Percentiles rank a stretch among this genome's conserved stretches.
Conservation (phyloP, 1,140 invertebrate species). For the Caenorhabditis latens region DNA sequence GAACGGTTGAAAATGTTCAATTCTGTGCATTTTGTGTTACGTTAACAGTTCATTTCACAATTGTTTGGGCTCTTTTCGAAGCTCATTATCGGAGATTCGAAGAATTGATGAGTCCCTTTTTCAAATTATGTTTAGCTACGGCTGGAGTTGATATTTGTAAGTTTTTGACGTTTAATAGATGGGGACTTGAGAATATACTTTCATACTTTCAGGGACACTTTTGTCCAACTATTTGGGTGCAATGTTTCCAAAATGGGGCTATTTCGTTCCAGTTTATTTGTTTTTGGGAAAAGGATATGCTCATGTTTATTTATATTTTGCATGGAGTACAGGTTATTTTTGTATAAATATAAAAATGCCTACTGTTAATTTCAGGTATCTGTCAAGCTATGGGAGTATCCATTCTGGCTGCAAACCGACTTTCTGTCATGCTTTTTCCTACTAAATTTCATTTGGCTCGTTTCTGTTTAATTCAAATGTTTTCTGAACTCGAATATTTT, state of each 20-base stretch:
- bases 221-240: background rate
- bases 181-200: background rate
- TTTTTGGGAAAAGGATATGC: slow-evolving; percentile 16
- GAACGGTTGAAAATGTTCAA: slow-evolving; percentile 20
- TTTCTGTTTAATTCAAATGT: background rate
- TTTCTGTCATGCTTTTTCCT: slow-evolving; percentile 36
- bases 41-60: slow-evolving; percentile 1
- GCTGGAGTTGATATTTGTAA: slow-evolving; percentile 13
- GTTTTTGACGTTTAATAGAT: background rate
- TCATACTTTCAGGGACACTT: background rate
- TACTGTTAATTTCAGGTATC: slow-evolving; percentile 3
- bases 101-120: slow-evolving; percentile 1
- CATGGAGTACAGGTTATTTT: slow-evolving; percentile 7
- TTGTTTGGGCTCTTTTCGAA: slow-evolving; percentile 5
- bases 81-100: slow-evolving; percentile 11
- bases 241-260: slow-evolving; percentile 18
- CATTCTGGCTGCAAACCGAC: slow-evolving; percentile 51
- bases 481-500: background rate
- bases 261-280: background rate
- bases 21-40: slow-evolving; percentile 1
- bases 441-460: background rate
- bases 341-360: background rate
- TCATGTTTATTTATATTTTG: slow-evolving; percentile 7
- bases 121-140: background rate
- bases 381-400: slow-evolving; percentile 47